Evolutionary conservation across 2,113 vertebrate genomes (phyloP), one percentile per base, ranked within the genome.

Genomic region (Cyanoramphus novaezelandiae): DNA sequence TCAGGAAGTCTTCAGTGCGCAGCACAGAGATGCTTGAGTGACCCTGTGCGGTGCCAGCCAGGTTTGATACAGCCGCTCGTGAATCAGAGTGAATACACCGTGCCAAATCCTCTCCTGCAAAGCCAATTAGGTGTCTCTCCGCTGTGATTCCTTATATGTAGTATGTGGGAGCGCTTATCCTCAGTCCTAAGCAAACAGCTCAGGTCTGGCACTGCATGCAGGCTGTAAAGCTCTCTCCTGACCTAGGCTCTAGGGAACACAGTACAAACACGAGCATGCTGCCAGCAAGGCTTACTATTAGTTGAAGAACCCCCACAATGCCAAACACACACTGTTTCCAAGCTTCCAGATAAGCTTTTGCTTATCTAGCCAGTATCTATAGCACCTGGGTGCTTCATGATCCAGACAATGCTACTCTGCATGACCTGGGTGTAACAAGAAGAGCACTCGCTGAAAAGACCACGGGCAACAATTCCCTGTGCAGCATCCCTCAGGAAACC

Each of bases 81-180:
- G 86, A 95, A 88, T 78, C 83, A 81, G 71, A 33, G 83, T 1
- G 33, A 84, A 49, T 23, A 91, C 39, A 78, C 50, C 0, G 0
- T 86, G 91, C 76, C 94, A 89, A 55, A 68, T 83, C 39, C 28
- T 53, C 88, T 93, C 43, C 88, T 78, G 69, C 72, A 91, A 83
- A 92, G 64, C 31, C 86, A 81, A 13, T 91, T 60, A 68, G 77
- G 83, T 57, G 65, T 63, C 60, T 93, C 80, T 89, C 29, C 0
- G 0, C 50, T 33, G 80, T 7, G 72, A 93, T 75, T 39, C 64
- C 29, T 50, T 10, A 7, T 2, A 55, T 2, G 9, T 18, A 29
- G 17, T 50, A 11, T 50, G 65, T 86, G 47, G 11, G 8, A 75
- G 77, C 87, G 37, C 50, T 95, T 71, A 82, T 6, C 77, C 69